Evolutionary conservation across 2,888 invertebrate genomes (phyloP).

Genomic region (Sinopyrophorus schimmeli): DNA sequence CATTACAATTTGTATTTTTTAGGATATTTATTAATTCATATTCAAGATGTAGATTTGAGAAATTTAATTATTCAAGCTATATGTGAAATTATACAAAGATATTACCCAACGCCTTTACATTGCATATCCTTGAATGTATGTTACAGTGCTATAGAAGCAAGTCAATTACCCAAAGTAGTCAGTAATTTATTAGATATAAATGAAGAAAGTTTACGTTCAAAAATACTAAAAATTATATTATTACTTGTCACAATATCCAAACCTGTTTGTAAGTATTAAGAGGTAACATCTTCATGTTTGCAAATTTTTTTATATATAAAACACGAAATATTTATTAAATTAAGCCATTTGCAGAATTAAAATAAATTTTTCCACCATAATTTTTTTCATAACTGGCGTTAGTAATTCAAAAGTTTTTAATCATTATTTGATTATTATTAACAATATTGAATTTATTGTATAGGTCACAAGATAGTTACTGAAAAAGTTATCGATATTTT

Average conservation of each 20-base stretch:
- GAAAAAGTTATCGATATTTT: constrained; percentile 47
- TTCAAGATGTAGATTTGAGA: constrained; percentile 24
- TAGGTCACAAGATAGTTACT: constrained; percentile 50
- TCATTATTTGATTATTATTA: constrained; percentile 1
- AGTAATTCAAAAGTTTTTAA: neutral
- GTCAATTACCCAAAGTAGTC: constrained; percentile 49
- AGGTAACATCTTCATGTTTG: neutral
- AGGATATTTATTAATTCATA: constrained; percentile 39
- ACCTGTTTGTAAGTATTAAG: constrained; percentile 46
- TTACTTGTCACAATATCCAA: constrained; percentile 43
- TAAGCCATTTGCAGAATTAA: no score
- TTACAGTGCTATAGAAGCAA: constrained; percentile 44
- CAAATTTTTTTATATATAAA: no score
- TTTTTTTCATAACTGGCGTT: neutral
- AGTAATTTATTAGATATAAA: constrained; percentile 45
- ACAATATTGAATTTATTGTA: constrained; percentile 5
- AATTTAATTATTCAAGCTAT: constrained; percentile 15
- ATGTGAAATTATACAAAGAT: constrained; percentile 15
- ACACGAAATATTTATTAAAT: no score
- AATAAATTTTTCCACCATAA: no score
- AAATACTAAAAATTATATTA: constrained; percentile 45
- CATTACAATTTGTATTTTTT: constrained; percentile 32
- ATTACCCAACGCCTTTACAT: neutral
- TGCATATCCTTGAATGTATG: constrained; percentile 34
- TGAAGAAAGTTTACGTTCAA: constrained; percentile 43